Base-by-base conservation (phyloP, 2,888 invertebrate genomes). In the Drosophila helvetica region DNA sequence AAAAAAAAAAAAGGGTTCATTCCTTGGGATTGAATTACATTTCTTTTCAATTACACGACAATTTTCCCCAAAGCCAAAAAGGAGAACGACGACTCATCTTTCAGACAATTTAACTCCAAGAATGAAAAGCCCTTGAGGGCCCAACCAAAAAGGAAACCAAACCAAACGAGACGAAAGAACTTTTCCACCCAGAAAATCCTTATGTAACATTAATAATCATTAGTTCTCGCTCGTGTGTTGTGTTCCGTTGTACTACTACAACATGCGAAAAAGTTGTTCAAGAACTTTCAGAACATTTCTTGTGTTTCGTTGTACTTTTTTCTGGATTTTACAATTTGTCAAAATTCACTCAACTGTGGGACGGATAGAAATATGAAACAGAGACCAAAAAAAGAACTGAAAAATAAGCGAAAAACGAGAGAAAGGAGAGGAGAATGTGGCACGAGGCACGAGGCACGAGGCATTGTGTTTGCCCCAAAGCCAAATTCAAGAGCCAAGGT, bases 171-270 rank as follows among this genome's bases (percentile, higher is more conserved):
- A 53, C 47, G 53, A 48, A 57, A 17, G 59, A 72, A 68, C 68
- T 66, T 80, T 67, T 76, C 74, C 68, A 74, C 72, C 38, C 38
- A n/a, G 38, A 38, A 86, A 83, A 82, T 88, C 78, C 83, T 65
- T 72, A 78, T 57, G 57, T 74, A 38, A 58, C 88, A 88, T 84
- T 88, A 84, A 84, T 84, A 84, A 83, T 86, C 88, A 84, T 88
- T 84, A 88, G 71, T 65, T 69, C 55, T 67, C 62, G 74, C 62
- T 77, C 63, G 68, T 72, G n/a, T 50, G 50, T 33, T 72, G n/a
- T 50, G 50, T 33, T 17, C 48, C 57, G 63, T 46, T 63, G 63
- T 38, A 54, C 46, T 38, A 54, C 46, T 46, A 43, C 55, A 45
- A 69, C 51, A 56, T 52, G 45, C 56, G 48, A 52, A 57, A 47